Percentiles rank a stretch among this genome's conserved stretches.
Evolutionary conservation across 2,113 vertebrate species (phyloP).

Genomic region (Daubentonia madagascariensis): DNA sequence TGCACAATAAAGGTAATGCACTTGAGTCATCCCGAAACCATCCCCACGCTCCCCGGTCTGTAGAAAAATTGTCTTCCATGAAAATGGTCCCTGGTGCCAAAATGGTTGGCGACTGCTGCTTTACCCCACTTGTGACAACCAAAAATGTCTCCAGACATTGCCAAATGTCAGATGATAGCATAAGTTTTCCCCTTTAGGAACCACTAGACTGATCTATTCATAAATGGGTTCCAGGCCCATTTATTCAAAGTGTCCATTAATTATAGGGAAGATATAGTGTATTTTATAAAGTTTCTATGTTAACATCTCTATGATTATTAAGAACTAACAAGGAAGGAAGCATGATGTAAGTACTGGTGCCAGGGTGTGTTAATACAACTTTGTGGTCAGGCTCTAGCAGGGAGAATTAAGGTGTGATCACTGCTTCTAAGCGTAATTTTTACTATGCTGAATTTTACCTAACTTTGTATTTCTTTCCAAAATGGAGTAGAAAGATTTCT

Average conservation of each 20-base stretch:
- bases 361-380: not conserved
- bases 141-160: not conserved
- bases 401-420: no score
- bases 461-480: not conserved
- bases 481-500: not conserved
- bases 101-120: no score
- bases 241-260: not conserved
- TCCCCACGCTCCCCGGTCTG: no score
- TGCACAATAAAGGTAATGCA: no score
- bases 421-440: not conserved
- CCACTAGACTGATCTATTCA: not conserved
- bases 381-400: not conserved
- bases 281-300: not conserved
- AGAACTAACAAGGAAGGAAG: not conserved
- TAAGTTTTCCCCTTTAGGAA: not conserved
- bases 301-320: not conserved
- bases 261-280: not conserved
- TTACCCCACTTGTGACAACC: not conserved
- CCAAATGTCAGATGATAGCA: not conserved
- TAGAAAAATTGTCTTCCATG: no score
- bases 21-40: no score
- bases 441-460: not conserved
- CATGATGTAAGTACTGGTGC: accelerated
- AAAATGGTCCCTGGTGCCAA: no score
- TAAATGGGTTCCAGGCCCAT: not conserved